Conservation (phyloP, 2,888 invertebrate genomes). For the Euphydryas editha region DNA sequence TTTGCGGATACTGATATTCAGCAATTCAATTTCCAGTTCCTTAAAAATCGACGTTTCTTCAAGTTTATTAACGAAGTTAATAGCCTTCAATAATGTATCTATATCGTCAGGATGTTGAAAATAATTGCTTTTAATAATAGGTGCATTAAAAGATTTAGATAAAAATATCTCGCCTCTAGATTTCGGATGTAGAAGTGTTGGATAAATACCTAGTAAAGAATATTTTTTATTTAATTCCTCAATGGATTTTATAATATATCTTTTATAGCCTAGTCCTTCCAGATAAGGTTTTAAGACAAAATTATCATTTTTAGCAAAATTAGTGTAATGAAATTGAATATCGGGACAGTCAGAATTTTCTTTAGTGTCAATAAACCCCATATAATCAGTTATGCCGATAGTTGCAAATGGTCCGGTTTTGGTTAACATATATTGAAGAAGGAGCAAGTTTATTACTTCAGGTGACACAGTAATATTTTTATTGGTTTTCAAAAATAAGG, state of each 20-base stretch:
- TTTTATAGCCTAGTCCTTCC: constrained; percentile 53
- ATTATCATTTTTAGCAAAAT: constrained; percentile 53
- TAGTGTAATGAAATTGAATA: constrained; percentile 72
- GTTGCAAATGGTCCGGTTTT: constrained; percentile 73
- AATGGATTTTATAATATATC: constrained; percentile 53
- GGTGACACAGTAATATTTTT: constrained; percentile 42
- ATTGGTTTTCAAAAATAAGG: constrained; percentile 53
- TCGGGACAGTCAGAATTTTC: constrained; percentile 73
- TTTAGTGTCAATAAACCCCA: constrained; percentile 77
- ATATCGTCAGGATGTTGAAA: constrained; percentile 82
- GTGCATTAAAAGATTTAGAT: constrained; percentile 71
- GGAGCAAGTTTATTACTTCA: constrained; percentile 51
- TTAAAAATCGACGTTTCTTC: constrained; percentile 66
- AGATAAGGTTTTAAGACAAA: constrained; percentile 50
- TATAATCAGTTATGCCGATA: constrained; percentile 71
- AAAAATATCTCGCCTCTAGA: constrained; percentile 83
- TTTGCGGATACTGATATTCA: constrained; percentile 56
- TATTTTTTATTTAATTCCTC: constrained; percentile 52
- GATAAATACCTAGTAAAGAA: constrained; percentile 63
- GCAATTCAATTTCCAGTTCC: constrained; percentile 57
- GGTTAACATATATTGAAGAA: constrained; percentile 75
- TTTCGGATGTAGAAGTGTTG: constrained; percentile 73
- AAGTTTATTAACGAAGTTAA: constrained; percentile 63
- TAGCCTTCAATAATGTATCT: constrained; percentile 64
- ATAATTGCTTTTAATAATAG: constrained; percentile 85